Conservation (phyloP, 1,140 invertebrate genomes). For the Chymomyza costata region DNA sequence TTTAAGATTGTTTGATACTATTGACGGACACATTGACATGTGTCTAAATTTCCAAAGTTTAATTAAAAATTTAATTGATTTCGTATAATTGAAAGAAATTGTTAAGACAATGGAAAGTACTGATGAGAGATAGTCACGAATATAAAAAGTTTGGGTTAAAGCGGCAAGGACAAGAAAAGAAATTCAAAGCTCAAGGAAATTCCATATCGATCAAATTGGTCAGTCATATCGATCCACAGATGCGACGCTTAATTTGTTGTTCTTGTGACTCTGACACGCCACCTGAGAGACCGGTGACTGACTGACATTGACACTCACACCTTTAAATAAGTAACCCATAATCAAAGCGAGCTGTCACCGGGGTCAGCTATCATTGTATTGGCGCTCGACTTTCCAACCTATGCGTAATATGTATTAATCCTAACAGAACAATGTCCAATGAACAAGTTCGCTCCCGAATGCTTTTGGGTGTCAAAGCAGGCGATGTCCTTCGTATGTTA, state of each 20-base stretch:
- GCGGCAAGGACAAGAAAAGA: constrained; percentile 44
- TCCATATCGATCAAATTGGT: constrained; percentile 55
- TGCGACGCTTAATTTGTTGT: constrained; percentile 51
- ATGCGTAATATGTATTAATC: constrained; percentile 44
- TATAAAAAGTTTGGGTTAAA: constrained; percentile 18
- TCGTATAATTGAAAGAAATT: constrained; percentile 1
- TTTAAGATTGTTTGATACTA: too few relatives aligned
- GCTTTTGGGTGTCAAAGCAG: too few relatives aligned
- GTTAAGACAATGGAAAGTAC: too few relatives aligned
- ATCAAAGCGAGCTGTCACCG: neutral
- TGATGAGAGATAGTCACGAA: neutral
- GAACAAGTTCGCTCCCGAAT: constrained; percentile 1
- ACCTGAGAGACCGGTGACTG: too few relatives aligned
- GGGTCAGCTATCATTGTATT: neutral
- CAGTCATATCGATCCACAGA: constrained; percentile 61
- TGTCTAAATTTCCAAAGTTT: constrained; percentile 54
- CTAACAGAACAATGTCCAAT: constrained; percentile 32
- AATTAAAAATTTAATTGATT: constrained; percentile 51
- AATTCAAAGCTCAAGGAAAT: constrained; percentile 48
- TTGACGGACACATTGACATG: constrained; percentile 48
- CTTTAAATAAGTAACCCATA: neutral
- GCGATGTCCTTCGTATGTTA: too few relatives aligned
- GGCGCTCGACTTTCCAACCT: constrained; percentile 31
- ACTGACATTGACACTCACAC: constrained; percentile 43
- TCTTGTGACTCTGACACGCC: constrained; percentile 11